Evolutionary conservation across 2,797 vertebrate genomes (phyloP), one percentile per base, ranked within the genome.

Genomic region (Fistularia commersonii): DNA sequence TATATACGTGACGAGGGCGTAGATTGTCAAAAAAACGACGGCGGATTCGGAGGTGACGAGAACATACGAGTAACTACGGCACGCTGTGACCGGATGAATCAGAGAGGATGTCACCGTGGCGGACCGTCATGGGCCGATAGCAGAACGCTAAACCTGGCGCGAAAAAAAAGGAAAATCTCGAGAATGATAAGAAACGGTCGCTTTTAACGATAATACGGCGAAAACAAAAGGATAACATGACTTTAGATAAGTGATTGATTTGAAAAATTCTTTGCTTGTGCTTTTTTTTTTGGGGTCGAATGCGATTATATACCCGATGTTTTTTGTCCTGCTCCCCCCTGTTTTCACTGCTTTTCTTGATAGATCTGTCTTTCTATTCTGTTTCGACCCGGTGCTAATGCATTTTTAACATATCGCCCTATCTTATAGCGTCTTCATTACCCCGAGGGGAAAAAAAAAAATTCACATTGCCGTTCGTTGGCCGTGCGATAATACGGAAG

Each of bases 51-150:
- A 67, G 46, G 46, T 69, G 80, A 81, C 57, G 63, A 75, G 77
- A 77, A 76, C 69, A 72, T 76, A 68, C 77, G 69, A 74, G 66
- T 69, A 66, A 82, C 80, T 58, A 55, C 76, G 79, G 77, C 73
- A 77, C 71, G 72, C 69, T 64, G 64, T 69, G 77, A 76, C 74
- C 77, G 57, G 72, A 82, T 84, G 80, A 84, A 81, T 88, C 83
- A 81, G 80, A 78, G 68, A 74, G 73, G 70, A 76, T 83, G 81
- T 81, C 80, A 77, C 57, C 64, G 65, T 72, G 79, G 80, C 76
- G 70, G 66, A 79, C 80, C 81, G 66, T 84, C 80, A 82, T 70
- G 58, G 49, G 56, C 77, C 61, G 63, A 79, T 77, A 83, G 76
- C 74, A 56, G 71, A 77, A 77, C 69, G 67, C 23, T 23, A 23